Conservation (phyloP, 2,113 vertebrate species). For the Nematolebias whitei region DNA sequence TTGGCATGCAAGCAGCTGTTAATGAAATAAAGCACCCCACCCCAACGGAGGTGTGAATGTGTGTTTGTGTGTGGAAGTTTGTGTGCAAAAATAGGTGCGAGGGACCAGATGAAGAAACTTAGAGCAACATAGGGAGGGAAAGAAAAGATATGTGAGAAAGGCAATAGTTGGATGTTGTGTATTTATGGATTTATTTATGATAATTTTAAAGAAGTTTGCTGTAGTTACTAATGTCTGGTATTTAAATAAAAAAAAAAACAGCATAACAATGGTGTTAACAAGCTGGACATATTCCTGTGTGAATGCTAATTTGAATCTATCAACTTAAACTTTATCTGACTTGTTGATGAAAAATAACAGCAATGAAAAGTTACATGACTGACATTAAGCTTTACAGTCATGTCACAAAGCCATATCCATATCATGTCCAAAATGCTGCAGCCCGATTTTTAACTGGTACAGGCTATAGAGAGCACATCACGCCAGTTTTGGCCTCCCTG, state of each 20-base stretch:
- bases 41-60: conserved; percentile 52
- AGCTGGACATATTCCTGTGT: too few relatives aligned
- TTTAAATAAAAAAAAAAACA: too few relatives aligned
- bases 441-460: too few relatives aligned
- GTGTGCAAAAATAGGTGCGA: conserved; percentile 18
- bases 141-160: background rate
- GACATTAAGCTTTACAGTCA: background rate
- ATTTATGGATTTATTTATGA: background rate
- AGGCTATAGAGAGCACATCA: too few relatives aligned
- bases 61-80: conserved; percentile 25
- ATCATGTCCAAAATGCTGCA: too few relatives aligned
- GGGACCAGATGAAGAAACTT: conserved; percentile 3
- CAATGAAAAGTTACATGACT: background rate
- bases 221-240: too few relatives aligned
- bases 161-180: background rate
- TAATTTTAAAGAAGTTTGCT: background rate
- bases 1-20: conserved; percentile 71
- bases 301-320: background rate
- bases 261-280: too few relatives aligned
- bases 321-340: background rate
- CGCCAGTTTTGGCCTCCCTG: too few relatives aligned
- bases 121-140: background rate
- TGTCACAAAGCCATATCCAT: too few relatives aligned
- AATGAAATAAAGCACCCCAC: conserved; percentile 75
- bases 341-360: background rate